Evolutionary conservation across 1,140 invertebrate species (phyloP), one percentile per base, ranked within the genome.

Genomic region (Diabrotica undecimpunctata): DNA sequence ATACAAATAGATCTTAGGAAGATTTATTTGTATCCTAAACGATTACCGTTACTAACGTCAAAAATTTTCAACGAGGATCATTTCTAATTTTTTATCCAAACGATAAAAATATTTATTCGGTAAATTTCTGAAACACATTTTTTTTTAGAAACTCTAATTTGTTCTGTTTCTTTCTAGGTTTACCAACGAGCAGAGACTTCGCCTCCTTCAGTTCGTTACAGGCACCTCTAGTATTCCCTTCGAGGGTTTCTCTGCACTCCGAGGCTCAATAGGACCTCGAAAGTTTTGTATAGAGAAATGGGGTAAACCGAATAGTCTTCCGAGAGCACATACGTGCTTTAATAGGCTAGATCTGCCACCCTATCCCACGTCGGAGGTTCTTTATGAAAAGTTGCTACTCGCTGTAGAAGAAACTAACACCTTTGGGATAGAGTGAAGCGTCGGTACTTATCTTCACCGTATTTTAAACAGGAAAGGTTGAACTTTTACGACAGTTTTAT

Each of bases 241-340:
- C 78, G 96, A 99, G 79, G 97, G 96, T 7, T 99, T 99, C 81
- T 86, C 95, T 0, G 95, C 95, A 9, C 81, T 99, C 36, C 83
- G 96, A 46, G 96, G 97, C 9, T 96, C 94, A 0, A 97, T 95
- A 63, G 96, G 97, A 4, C 95, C 95, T 9, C 84, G 96, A 10
- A 95, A 96, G 72, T 99, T 98, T 81, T 98, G 96, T 79, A 96
- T 99, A 72, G 97, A 99, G 81, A 97, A 97, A 78, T 98, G 96
- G 96, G 96, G 96, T 58, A 93, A 94, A 75, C 89, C 93, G 25
- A 93, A 95, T 72, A 96, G 94, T 77, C 84, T 98, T 69, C 96
- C 96, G 3, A 88, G 96, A 70, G 95, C 96, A 6, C 96, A 99
- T 78, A 98, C 96, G 0, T 98, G 96, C 81, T 98, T 98, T 83